Conservation (phyloP, 2,113 vertebrate genomes). For the Podarcis muralis region DNA sequence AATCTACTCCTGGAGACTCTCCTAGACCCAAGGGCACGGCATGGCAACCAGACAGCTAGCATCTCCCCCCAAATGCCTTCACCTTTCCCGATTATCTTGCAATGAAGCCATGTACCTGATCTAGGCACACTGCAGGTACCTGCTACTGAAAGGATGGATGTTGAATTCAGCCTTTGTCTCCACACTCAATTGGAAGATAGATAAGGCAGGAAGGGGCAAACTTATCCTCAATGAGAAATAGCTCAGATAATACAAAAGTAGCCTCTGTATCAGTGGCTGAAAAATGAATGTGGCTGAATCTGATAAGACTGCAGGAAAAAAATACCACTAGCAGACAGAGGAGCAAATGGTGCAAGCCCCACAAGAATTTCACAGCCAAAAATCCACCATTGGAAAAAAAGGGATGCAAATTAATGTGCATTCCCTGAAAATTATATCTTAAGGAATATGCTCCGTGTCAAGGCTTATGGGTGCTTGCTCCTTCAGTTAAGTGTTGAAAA, state of each 20-base stretch:
- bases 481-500: conserved; percentile 21
- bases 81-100: conserved; percentile 16
- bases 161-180: background rate
- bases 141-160: conserved; percentile 34
- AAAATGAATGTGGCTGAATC: conserved; percentile 6
- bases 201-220: background rate
- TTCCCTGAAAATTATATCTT: fast-evolving
- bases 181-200: background rate
- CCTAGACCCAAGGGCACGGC: background rate
- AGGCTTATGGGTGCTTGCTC: background rate
- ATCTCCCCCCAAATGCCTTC: background rate
- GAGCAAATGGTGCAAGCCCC: background rate
- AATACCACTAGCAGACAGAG: background rate
- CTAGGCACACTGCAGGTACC: background rate
- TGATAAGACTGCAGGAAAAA: background rate
- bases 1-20: background rate
- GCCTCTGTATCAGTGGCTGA: background rate
- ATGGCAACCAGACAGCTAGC: background rate
- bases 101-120: conserved; percentile 23
- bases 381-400: background rate
- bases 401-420: background rate
- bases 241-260: background rate
- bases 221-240: conserved; percentile 8
- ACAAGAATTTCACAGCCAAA: background rate
- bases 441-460: background rate